A percentile compares a stretch with the other conserved stretches of the same genome.
These are phyloP conservation scores for Dolichomitus sp. DNA, from an alignment of 2,888 invertebrate genomes.

Conservation along the genomic window DNA sequence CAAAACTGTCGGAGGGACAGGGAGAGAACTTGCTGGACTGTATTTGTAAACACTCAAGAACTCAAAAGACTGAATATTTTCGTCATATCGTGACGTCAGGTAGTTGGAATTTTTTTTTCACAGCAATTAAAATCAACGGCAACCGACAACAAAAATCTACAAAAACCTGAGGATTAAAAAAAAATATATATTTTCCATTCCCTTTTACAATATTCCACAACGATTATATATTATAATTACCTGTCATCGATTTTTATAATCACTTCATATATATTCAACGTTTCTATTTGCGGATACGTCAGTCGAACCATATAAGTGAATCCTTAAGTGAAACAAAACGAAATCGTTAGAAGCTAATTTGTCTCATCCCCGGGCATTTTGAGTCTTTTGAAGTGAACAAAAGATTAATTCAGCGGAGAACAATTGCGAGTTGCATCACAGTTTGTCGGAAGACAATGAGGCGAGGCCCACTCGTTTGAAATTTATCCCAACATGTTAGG, in stretches of 20 bases:
- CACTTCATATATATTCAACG: not conserved
- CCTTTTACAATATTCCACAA: not conserved
- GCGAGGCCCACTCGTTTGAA: slow-evolving; percentile 53
- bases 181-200: not conserved
- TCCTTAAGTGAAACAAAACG: not conserved
- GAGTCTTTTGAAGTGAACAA: slow-evolving; percentile 38
- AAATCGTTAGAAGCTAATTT: slow-evolving; percentile 5
- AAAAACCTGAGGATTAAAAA: not conserved
- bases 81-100: slow-evolving; percentile 8
- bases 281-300: not conserved
- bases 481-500: slow-evolving; percentile 46
- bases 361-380: not conserved
- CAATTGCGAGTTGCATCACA: slow-evolving; percentile 59
- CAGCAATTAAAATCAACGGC: not conserved
- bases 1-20: not conserved
- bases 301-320: slow-evolving; percentile 6
- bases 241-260: too few relatives aligned
- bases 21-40: not conserved
- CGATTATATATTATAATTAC: not conserved
- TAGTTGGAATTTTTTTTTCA: not conserved
- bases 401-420: slow-evolving; percentile 59
- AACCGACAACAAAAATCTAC: not conserved
- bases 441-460: slow-evolving; percentile 63
- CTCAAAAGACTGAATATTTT: not conserved
- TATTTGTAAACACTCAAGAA: not conserved